A percentile compares a stretch with the other conserved stretches of the same genome.
phyloP scores from a whole-genome alignment of 2,797 vertebrate species.

The Galago senegalensis region DNA sequence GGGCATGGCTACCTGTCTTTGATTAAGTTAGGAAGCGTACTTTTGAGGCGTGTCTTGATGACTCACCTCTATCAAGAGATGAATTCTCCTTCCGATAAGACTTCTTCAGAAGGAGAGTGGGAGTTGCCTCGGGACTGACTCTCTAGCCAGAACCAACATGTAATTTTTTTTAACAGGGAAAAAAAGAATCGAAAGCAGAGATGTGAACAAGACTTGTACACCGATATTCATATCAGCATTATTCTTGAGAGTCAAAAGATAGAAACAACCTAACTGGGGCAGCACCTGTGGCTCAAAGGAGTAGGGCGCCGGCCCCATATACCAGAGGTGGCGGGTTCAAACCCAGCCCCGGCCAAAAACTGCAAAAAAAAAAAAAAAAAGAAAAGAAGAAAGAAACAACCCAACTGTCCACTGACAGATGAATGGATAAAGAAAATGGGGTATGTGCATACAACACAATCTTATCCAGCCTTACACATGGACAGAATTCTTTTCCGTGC shows the following conservation, averaged over 20 bases:
- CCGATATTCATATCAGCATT: not conserved
- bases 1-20: not conserved
- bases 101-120: not conserved
- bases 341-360: too few species aligned
- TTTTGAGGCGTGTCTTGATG: not conserved
- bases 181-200: not conserved
- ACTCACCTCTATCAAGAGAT: too few species aligned
- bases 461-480: not conserved
- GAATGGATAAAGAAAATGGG: not conserved
- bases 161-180: not conserved
- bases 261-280: not conserved
- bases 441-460: fast-evolving
- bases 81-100: not conserved
- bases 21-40: not conserved
- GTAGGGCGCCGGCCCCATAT: too few species aligned
- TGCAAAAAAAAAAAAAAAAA: too few species aligned
- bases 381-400: not conserved
- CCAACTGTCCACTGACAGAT: not conserved
- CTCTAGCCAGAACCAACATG: not conserved
- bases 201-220: not conserved
- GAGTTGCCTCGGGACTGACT: not conserved
- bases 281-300: too few species aligned
- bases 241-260: not conserved
- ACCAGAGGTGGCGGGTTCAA: too few species aligned
- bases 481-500: not conserved